A percentile compares a stretch with the other conserved stretches of the same genome.
Conservation (phyloP, 2,888 invertebrate genomes). For the Petrolisthes manimaculis region DNA sequence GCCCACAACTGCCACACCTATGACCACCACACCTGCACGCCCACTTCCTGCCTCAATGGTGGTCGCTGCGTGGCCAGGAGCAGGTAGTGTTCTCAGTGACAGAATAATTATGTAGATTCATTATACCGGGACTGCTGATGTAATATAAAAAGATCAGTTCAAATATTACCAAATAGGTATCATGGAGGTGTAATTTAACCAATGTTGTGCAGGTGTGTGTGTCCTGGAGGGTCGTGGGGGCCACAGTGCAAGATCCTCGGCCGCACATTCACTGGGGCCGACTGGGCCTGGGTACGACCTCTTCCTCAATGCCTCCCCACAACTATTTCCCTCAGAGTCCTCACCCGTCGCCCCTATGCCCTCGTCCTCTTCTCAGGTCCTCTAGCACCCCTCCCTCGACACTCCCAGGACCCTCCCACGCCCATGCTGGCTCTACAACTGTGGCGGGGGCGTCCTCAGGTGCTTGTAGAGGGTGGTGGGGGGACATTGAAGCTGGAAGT, state of each 20-base stretch:
- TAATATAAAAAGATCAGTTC: too few relatives aligned
- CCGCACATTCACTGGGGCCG: slow-evolving; percentile 47
- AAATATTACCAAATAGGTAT: too few relatives aligned
- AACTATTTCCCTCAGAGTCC: slow-evolving; percentile 55
- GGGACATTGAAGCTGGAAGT: slow-evolving; percentile 37
- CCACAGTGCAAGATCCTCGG: slow-evolving; percentile 47
- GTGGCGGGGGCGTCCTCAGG: slow-evolving; percentile 39
- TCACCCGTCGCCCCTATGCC: slow-evolving; percentile 52
- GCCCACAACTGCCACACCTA: slow-evolving; percentile 23
- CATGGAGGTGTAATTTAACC: too few relatives aligned
- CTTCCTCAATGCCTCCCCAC: slow-evolving; percentile 56
- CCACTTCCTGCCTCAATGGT: slow-evolving; percentile 48
- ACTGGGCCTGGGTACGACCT: slow-evolving; percentile 60
- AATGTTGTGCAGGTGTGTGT: slow-evolving; percentile 50
- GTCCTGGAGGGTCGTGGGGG: slow-evolving; percentile 55
- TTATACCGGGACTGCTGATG: too few relatives aligned
- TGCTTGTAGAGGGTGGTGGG: slow-evolving; percentile 43
- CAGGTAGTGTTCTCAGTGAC: slow-evolving; percentile 25
- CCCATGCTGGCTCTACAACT: slow-evolving; percentile 52
- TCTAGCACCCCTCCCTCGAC: slow-evolving; percentile 20
- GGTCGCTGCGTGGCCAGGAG: slow-evolving; percentile 29
- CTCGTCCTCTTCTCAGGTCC: slow-evolving; percentile 49
- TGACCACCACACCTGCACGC: slow-evolving; percentile 35
- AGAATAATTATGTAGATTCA: too few relatives aligned
- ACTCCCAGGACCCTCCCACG: slow-evolving; percentile 17